These are phyloP conservation scores for Rutilus rutilus DNA, from an alignment of 2,113 vertebrate genomes.

Conservation along the genomic window DNA sequence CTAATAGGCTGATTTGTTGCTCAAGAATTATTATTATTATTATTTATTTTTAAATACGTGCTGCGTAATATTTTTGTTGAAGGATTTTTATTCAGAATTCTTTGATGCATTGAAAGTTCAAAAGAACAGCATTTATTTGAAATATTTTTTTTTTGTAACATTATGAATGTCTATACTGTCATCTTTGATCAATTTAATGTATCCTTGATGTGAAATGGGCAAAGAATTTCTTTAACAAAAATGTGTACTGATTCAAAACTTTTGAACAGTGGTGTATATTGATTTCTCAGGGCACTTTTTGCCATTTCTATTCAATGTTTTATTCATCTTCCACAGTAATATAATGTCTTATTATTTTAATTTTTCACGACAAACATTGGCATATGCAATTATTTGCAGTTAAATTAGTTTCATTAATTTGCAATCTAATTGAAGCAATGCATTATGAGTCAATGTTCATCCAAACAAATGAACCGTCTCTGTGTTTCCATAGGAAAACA, in stretches of 20 bases:
- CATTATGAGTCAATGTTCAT: not conserved
- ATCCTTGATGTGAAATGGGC: too few relatives aligned
- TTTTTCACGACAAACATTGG: not conserved
- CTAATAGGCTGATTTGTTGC: not conserved
- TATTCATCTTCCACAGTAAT: not conserved
- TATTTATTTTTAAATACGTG: too few relatives aligned
- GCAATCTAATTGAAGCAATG: not conserved
- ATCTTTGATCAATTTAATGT: too few relatives aligned
- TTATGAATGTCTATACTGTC: too few relatives aligned
- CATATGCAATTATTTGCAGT: not conserved
- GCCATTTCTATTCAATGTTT: not conserved
- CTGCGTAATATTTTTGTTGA: not conserved
- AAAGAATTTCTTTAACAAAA: too few relatives aligned
- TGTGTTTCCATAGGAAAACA: constrained; percentile 85
- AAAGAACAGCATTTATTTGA: too few relatives aligned
- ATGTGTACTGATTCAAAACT: too few relatives aligned
- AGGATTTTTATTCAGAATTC: not conserved
- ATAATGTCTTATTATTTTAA: not conserved
- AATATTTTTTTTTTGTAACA: too few relatives aligned
- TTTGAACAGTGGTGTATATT: too few relatives aligned
- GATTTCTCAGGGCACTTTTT: too few relatives aligned
- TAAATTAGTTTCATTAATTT: not conserved
- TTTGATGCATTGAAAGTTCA: not conserved
- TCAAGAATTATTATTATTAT: too few relatives aligned
- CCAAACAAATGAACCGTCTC: constrained; percentile 52